These are phyloP conservation scores for Coenonympha glycerion DNA, from an alignment of 2,888 invertebrate species.

Conservation along the genomic window DNA sequence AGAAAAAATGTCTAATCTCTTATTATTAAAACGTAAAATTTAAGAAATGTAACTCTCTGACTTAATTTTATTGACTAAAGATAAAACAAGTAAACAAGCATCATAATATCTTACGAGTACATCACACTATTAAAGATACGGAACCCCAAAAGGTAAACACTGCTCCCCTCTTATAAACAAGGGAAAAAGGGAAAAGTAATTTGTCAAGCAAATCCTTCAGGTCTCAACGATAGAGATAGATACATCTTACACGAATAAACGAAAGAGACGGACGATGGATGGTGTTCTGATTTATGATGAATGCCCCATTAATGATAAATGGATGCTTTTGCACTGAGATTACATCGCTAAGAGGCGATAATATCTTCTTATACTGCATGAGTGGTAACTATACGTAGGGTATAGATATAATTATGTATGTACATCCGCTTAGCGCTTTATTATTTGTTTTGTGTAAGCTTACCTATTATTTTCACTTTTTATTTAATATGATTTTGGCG, in stretches of 20 bases:
- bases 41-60: too few relatives aligned
- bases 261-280: conserved; percentile 27
- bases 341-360: conserved; percentile 39
- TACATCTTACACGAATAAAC: conserved; percentile 16
- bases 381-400: neutral
- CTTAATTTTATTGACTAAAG: too few relatives aligned
- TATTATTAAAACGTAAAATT: too few relatives aligned
- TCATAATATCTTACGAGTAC: neutral
- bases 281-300: conserved; percentile 47
- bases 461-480: too few relatives aligned
- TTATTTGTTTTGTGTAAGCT: too few relatives aligned
- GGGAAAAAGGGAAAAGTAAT: conserved; percentile 67
- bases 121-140: neutral
- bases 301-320: conserved; percentile 56
- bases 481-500: too few relatives aligned
- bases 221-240: conserved; percentile 39
- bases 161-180: conserved; percentile 47
- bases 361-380: conserved; percentile 29
- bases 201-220: conserved; percentile 69
- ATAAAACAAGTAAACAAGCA: too few relatives aligned
- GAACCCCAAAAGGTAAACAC: conserved; percentile 21
- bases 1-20: too few relatives aligned
- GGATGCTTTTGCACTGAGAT: conserved; percentile 43
- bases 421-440: too few relatives aligned
- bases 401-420: too few relatives aligned